Conservation (phyloP, 1,140 invertebrate genomes). For the Brachionus sp. region DNA sequence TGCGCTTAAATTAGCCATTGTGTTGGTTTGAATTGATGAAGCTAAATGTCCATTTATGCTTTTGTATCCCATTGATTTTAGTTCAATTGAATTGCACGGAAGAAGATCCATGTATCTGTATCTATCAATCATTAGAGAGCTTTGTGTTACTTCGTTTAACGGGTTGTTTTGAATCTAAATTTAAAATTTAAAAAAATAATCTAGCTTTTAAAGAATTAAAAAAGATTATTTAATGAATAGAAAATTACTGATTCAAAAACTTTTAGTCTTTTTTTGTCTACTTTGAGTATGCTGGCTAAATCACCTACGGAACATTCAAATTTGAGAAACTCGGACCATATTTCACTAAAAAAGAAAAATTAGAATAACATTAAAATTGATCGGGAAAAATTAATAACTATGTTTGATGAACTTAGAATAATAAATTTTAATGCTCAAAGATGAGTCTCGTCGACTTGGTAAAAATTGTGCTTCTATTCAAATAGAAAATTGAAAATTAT, state of each 20-base stretch:
- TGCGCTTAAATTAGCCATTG: neutral
- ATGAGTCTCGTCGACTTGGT: no score
- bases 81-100: conserved; percentile 82
- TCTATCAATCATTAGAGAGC: conserved; percentile 85
- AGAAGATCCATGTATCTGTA: conserved; percentile 91
- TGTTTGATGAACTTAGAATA: no score
- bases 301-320: conserved; percentile 98
- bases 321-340: conserved; percentile 96
- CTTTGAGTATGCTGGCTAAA: conserved; percentile 91
- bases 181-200: neutral
- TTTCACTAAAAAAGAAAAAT: conserved; percentile 67
- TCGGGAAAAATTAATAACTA: no score
- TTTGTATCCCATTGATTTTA: conserved; percentile 68
- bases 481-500: no score
- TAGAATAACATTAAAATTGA: no score
- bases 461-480: no score
- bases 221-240: neutral
- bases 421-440: no score
- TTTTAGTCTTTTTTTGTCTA: conserved; percentile 80
- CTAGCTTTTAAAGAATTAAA: neutral
- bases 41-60: conserved; percentile 48
- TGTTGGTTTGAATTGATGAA: neutral
- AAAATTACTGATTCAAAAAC: neutral
- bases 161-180: conserved; percentile 41
- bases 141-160: conserved; percentile 79